Evolutionary conservation across 2,113 vertebrate genomes (phyloP).

Genomic region (Ameiurus melas): DNA sequence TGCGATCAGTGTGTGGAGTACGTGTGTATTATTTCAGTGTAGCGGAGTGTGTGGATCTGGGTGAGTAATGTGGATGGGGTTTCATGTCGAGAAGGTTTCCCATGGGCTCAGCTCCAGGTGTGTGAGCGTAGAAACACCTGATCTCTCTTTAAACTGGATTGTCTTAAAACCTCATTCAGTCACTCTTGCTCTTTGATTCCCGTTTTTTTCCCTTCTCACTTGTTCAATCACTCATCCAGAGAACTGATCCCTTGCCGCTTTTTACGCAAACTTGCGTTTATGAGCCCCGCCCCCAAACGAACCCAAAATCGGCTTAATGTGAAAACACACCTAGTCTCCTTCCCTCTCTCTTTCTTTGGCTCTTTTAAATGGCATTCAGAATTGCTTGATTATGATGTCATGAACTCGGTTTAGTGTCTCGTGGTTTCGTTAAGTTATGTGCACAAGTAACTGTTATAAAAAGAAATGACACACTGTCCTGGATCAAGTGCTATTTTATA

Average conservation of each 20-base stretch:
- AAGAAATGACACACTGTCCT: background rate
- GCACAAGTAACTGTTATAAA: background rate
- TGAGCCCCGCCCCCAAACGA: background rate
- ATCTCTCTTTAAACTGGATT: slow-evolving; percentile 14
- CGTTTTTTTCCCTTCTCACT: background rate
- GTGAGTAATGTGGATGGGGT: slow-evolving; percentile 6
- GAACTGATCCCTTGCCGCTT: background rate
- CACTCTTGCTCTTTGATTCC: background rate
- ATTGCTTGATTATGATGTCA: background rate
- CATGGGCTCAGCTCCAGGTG: slow-evolving; percentile 2
- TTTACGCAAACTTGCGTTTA: background rate
- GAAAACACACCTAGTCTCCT: background rate
- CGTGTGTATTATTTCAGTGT: background rate
- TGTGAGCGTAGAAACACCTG: slow-evolving; percentile 3
- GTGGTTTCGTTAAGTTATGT: background rate
- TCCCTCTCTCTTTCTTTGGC: background rate
- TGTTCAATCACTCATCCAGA: background rate
- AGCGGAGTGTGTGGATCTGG: background rate
- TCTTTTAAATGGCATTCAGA: background rate
- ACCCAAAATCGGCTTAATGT: background rate
- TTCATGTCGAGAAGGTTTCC: background rate
- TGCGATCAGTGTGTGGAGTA: background rate
- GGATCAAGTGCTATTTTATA: background rate
- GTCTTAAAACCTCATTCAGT: background rate
- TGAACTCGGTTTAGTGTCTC: background rate